Evolutionary conservation across 2,797 vertebrate species (phyloP), one percentile per base, ranked within the genome.

Genomic region (Corythornis leucogaster): DNA sequence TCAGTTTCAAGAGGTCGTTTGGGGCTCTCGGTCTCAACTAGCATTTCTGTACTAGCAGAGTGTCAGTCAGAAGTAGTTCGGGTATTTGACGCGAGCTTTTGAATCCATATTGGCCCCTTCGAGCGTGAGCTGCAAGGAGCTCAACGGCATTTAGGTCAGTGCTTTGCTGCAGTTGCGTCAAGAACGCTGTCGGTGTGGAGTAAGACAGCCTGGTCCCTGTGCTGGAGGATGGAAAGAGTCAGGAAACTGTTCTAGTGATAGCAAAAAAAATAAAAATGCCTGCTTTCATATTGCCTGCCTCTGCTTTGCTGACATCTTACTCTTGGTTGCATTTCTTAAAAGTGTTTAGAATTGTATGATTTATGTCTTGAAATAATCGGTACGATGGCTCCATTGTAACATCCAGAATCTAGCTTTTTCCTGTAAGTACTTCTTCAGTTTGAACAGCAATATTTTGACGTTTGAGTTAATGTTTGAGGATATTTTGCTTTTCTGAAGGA

Each of bases 71-170:
- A 54, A 9, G 14, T 15, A 31, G 22, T 30, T 50, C 5, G 4
- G 28, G 71, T 31, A 5, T 18, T 43, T 11, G 70, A 16, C n/a
- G 48, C 24, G 50, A 22, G 53, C 35, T 2, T 54, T 58, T 28
- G 57, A 59, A 45, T 67, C 79, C 69, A 0, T 4, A 3, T 18
- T 17, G 92, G 48, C 71, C 77, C 30, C 24, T n/a, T 77, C 2
- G 12, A 16, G 70, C 11, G 4, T 30, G 68, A 70, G 88, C 85
- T 13, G 69, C 50, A 22, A 57, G 88, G 88, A 80, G 77, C 83
- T 75, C 73, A 8, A 7, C 43, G 42, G 85, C 93, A 71, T 91
- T 79, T 87, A 87, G 93, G 93, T 95, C 87, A 92, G 11, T 68
- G 85, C 79, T 87, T 59, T 42, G 71, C 85, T 66, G 87, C 43